Evolutionary conservation across 2,888 invertebrate species (phyloP), one percentile per base, ranked within the genome.

Genomic region (Amphipoea oculea): DNA sequence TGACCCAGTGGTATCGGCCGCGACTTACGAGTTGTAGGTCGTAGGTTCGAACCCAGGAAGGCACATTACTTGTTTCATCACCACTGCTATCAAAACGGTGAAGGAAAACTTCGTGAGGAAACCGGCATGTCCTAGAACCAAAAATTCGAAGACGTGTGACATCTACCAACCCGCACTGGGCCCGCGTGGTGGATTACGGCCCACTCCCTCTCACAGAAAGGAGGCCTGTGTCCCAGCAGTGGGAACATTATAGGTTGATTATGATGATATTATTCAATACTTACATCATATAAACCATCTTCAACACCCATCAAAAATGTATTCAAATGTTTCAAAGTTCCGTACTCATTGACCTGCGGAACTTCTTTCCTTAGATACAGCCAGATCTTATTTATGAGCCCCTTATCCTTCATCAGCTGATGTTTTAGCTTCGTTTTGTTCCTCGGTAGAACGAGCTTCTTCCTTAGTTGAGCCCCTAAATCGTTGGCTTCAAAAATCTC

Each of bases 281-380:
- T 94, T 89, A 96, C 96, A 81, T 94, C 92, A 82, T 88, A 88
- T 66, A 96, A 89, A 60, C 85, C 81, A n/a, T 78, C 75, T 51
- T 89, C 88, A 1, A 94, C n/a, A 69, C 91, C 85, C 4, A 83
- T 48, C 11, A 95, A 48, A 73, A 94, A 93, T 0, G 63, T 36
- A 5, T 88, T 78, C 2, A 94, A 88, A 1, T 89, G 82, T 0
- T 81, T 54, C 4, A 93, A 29, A 9, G 86, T 84, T 1, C 20
- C 51, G 3, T 62, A 0, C 0, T 74, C 71, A 29, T 60, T 51
- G 0, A 63, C 66, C 6, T 80, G 75, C 0, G 83, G 86, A 1
- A 76, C 20, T 0, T 82, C 36, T 1, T 54, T 80, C 11, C 78
- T 84, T 3, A 86, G 57, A 71, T 74, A 82, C n/a, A 91, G 45